These are phyloP conservation scores for Thyatira batis DNA, from an alignment of 2,888 invertebrate species.

Conservation along the genomic window DNA sequence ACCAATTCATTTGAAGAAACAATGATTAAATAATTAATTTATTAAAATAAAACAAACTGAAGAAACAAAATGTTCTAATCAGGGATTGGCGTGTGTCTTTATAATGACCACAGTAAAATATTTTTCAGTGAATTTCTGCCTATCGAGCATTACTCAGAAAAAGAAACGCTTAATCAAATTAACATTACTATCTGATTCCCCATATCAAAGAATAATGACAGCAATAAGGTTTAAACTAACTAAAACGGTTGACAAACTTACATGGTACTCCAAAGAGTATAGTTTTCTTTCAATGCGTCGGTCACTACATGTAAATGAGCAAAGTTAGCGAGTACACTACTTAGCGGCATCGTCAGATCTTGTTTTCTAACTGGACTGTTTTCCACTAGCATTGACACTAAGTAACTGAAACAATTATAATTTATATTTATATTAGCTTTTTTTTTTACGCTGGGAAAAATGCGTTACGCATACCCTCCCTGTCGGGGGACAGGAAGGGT, in stretches of 20 bases:
- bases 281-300: conserved; percentile 70
- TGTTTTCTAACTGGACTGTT: conserved; percentile 64
- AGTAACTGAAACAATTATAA: conserved; percentile 46
- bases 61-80: too few relatives aligned
- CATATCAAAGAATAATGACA: neutral
- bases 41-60: too few relatives aligned
- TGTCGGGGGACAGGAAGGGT: too few relatives aligned
- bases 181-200: neutral
- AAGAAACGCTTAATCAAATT: too few relatives aligned
- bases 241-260: conserved; percentile 37
- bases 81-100: too few relatives aligned
- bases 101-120: too few relatives aligned
- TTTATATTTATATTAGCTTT: neutral
- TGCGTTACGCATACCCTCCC: too few relatives aligned
- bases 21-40: too few relatives aligned
- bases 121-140: too few relatives aligned
- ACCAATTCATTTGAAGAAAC: too few relatives aligned
- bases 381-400: conserved; percentile 57
- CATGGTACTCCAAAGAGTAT: conserved; percentile 58
- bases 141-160: too few relatives aligned
- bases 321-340: conserved; percentile 75
- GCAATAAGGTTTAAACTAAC: neutral
- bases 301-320: conserved; percentile 80
- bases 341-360: conserved; percentile 68
- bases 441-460: too few relatives aligned